Evolutionary conservation across 2,797 vertebrate genomes (phyloP).

Genomic region (Oreochromis grahami): DNA sequence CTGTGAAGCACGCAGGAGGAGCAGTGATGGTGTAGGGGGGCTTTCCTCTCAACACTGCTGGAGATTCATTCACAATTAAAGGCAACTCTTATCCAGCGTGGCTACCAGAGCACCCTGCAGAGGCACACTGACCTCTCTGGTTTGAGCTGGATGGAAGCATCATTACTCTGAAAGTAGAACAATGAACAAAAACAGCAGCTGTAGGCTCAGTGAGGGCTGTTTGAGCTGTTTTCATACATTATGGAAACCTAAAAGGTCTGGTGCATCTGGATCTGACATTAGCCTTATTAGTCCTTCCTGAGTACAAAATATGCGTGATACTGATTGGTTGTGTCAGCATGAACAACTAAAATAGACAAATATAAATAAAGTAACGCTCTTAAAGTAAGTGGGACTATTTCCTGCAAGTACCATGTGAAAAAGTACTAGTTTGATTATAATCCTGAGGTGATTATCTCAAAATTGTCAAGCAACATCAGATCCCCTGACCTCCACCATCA

Average conservation of each 20-base stretch:
- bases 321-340: not conserved
- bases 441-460: not conserved
- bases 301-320: not conserved
- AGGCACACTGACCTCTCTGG: not conserved
- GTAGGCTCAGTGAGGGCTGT: not conserved
- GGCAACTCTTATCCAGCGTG: not conserved
- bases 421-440: not conserved
- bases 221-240: not conserved
- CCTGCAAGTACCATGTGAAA: not conserved
- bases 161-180: not conserved
- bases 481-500: not conserved
- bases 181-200: not conserved
- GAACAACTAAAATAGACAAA: not conserved
- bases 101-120: not conserved
- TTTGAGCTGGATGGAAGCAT: not conserved
- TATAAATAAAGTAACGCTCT: rapidly evolving
- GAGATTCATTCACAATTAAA: not conserved
- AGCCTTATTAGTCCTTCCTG: rapidly evolving
- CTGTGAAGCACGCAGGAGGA: not conserved
- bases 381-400: not conserved
- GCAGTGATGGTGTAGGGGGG: not conserved
- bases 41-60: not conserved
- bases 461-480: not conserved
- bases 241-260: not conserved
- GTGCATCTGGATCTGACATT: too few relatives aligned